Evolutionary conservation across 1,140 invertebrate species (phyloP).

Genomic region (Brachionus paranguensis): DNA sequence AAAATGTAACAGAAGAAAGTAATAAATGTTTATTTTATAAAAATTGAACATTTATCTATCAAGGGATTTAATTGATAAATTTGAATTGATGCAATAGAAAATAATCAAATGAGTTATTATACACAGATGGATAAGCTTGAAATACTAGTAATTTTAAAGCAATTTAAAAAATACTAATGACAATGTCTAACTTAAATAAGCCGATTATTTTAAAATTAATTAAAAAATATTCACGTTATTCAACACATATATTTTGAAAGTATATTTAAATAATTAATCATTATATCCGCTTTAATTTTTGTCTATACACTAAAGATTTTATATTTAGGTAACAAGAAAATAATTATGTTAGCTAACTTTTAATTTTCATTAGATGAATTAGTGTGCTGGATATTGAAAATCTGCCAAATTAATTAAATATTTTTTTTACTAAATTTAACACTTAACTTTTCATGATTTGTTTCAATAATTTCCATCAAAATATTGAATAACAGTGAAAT

Average conservation of each 20-base stretch:
- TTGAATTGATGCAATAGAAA: not conserved
- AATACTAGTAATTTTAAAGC: not conserved
- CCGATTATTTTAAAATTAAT: not conserved
- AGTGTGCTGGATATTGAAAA: too few relatives aligned
- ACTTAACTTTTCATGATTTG: too few relatives aligned
- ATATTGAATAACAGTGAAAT: too few relatives aligned
- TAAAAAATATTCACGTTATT: not conserved
- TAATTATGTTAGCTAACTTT: not conserved
- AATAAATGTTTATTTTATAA: not conserved
- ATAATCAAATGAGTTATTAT: too few relatives aligned
- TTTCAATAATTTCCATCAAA: too few relatives aligned
- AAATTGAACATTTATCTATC: not conserved
- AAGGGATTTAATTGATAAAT: not conserved
- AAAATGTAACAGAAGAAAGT: not conserved
- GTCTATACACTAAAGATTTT: not conserved
- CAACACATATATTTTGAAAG: not conserved
- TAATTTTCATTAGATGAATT: not conserved
- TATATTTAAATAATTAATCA: not conserved
- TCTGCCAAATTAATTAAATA: too few relatives aligned
- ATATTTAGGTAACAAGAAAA: not conserved
- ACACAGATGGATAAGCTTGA: not conserved
- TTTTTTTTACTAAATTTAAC: too few relatives aligned
- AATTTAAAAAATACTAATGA: not conserved
- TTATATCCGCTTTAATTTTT: not conserved
- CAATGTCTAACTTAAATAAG: not conserved